Percentiles rank a stretch among this genome's conserved stretches.
Conservation (phyloP, 2,113 vertebrate species). For the Ceratotherium simum region DNA sequence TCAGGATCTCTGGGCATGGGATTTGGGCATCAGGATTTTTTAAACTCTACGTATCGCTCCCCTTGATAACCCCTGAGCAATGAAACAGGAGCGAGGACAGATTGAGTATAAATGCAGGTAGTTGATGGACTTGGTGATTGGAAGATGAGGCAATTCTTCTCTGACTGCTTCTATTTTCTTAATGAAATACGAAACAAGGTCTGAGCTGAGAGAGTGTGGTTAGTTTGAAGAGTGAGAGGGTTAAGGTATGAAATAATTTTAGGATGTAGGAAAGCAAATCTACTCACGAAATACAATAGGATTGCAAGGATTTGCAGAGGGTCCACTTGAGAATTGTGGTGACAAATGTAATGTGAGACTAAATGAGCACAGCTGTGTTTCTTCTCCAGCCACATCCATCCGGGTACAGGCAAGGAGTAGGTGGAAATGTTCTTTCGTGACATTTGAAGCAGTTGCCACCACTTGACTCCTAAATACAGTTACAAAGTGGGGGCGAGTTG, state of each 20-base stretch:
- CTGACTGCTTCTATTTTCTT: slow-evolving; percentile 19
- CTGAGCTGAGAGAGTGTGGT: neutral
- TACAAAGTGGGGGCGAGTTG: neutral
- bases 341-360: slow-evolving; percentile 34
- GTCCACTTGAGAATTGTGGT: neutral
- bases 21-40: neutral
- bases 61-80: neutral
- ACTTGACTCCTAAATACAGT: slow-evolving; percentile 55
- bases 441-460: slow-evolving; percentile 49
- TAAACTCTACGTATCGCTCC: neutral
- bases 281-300: slow-evolving; percentile 6
- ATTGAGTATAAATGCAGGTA: neutral
- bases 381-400: slow-evolving; percentile 42
- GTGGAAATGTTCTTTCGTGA: slow-evolving; percentile 51
- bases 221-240: neutral
- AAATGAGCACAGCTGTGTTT: slow-evolving; percentile 54
- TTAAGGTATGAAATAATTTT: neutral
- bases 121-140: neutral
- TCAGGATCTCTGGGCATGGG: neutral
- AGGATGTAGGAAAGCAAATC: slow-evolving; percentile 31
- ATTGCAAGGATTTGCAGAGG: slow-evolving; percentile 12
- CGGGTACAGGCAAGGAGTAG: slow-evolving; percentile 45
- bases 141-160: neutral
- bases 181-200: neutral
- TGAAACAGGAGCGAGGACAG: neutral